A percentile compares a stretch with the other conserved stretches of the same genome.
Conservation (phyloP, 2,113 vertebrate genomes). For the Choloepus hoffmanni region DNA sequence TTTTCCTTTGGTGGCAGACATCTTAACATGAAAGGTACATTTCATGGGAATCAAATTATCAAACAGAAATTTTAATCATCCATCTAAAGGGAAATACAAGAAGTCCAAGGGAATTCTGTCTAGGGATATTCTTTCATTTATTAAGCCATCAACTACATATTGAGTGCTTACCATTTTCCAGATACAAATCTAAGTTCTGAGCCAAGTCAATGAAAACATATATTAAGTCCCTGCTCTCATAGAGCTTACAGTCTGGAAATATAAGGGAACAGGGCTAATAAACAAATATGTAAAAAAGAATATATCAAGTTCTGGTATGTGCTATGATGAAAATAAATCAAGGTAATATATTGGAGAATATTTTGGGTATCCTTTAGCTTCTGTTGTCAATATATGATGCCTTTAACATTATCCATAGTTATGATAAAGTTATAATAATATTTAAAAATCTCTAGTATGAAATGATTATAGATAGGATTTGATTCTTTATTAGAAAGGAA, state of each 20-base stretch:
- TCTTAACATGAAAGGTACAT: background rate
- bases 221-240: background rate
- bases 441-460: background rate
- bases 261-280: background rate
- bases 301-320: background rate
- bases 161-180: background rate
- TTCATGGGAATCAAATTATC: background rate
- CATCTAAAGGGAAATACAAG: background rate
- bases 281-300: background rate
- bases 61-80: background rate
- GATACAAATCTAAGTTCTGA: background rate
- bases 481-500: background rate
- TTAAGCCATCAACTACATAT: background rate
- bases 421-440: background rate
- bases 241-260: background rate
- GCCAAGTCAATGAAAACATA: background rate
- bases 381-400: background rate
- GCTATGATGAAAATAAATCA: background rate
- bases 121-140: background rate
- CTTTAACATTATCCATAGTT: background rate
- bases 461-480: background rate
- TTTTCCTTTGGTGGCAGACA: background rate
- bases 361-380: background rate
- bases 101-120: background rate
- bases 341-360: background rate